phyloP scores from a whole-genome alignment of 1,140 invertebrate genomes.

The Gryllus bimaculatus region DNA sequence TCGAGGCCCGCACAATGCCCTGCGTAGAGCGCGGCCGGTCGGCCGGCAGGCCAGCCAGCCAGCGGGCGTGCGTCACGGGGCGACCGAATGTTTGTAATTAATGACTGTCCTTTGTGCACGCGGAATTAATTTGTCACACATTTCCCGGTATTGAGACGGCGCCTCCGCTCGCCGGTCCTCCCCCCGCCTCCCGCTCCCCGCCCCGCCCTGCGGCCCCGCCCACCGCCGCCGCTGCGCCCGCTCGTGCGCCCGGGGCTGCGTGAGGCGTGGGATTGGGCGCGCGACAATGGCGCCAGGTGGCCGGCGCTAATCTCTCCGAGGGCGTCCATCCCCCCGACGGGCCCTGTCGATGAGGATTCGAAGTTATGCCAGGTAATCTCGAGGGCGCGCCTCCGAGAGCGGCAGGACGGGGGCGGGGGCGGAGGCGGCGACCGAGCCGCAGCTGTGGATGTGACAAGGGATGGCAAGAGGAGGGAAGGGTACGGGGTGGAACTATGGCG shows the following conservation, averaged over 20 bases:
- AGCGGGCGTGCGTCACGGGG: neutral
- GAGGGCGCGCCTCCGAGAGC: neutral
- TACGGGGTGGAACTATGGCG: too few species aligned
- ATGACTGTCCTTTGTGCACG: neutral
- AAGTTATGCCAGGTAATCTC: neutral
- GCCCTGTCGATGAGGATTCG: neutral
- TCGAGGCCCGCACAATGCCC: neutral
- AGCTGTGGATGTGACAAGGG: too few species aligned
- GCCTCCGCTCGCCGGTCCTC: neutral
- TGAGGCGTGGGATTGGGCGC: too few species aligned
- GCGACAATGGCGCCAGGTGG: neutral
- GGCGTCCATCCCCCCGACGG: too few species aligned
- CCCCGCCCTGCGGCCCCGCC: too few species aligned
- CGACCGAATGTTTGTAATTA: neutral
- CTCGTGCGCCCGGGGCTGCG: too few species aligned
- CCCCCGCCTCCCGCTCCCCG: too few species aligned
- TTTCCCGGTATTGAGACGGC: neutral
- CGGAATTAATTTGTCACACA: slow-evolving; percentile 1
- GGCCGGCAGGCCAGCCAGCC: too few species aligned
- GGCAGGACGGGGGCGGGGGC: neutral
- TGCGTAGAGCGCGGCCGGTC: too few species aligned
- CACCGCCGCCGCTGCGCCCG: too few species aligned
- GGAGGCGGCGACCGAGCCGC: too few species aligned
- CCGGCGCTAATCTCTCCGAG: neutral
- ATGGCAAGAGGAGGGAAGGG: too few species aligned